Conservation (phyloP, 2,797 vertebrate genomes). For the Etheostoma nigrum region DNA sequence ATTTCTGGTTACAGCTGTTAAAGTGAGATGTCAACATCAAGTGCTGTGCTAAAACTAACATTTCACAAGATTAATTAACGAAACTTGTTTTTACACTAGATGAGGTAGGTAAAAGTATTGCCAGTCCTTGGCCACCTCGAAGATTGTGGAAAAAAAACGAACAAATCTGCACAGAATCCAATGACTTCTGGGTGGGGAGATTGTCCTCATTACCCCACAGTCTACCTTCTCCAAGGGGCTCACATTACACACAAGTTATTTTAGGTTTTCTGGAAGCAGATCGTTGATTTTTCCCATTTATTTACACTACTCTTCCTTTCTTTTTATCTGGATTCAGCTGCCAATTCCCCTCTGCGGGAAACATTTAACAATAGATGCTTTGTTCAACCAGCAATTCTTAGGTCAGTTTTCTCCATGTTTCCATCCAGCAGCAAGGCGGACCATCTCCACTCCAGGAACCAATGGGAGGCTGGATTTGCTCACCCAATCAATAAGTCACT, state of each 20-base stretch:
- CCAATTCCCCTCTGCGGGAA: neutral
- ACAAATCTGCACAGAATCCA: slow-evolving; percentile 32
- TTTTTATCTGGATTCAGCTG: slow-evolving; percentile 5
- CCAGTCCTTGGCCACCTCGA: slow-evolving; percentile 15
- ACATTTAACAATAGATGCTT: slow-evolving; percentile 36
- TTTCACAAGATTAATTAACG: slow-evolving; percentile 49
- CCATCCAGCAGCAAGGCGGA: neutral
- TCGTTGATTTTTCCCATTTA: neutral
- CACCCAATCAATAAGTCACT: neutral
- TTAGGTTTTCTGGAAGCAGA: neutral
- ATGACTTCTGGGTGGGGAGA: slow-evolving; percentile 8
- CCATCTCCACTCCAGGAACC: slow-evolving; percentile 5
- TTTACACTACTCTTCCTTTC: neutral
- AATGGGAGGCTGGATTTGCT: neutral
- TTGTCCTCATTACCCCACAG: slow-evolving; percentile 19
- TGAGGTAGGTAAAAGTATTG: slow-evolving; percentile 28
- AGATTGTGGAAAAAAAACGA: slow-evolving; percentile 34
- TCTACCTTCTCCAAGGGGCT: slow-evolving; percentile 3
- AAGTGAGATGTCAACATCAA: slow-evolving; percentile 33
- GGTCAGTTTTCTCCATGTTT: slow-evolving; percentile 2
- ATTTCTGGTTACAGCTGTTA: slow-evolving; percentile 34
- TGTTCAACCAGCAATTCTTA: slow-evolving; percentile 20
- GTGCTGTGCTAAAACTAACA: neutral
- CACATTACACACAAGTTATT: neutral
- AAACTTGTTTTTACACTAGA: slow-evolving; percentile 40